Evolutionary conservation across 2,113 vertebrate species (phyloP), one percentile per base, ranked within the genome.

Genomic region (Ondatra zibethicus): DNA sequence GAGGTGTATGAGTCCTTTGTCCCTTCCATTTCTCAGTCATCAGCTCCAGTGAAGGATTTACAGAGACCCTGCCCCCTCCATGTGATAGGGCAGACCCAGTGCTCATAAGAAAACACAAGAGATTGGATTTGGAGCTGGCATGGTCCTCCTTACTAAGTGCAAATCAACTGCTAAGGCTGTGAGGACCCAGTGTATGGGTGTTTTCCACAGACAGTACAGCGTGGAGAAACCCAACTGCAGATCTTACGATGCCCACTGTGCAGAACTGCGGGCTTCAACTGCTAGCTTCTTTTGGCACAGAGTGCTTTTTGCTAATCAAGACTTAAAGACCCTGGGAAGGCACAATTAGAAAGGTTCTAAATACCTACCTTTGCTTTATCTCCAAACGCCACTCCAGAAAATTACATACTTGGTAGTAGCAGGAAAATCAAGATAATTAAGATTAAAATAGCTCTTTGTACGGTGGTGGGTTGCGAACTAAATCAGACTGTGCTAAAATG

Each of bases 391-490:
- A 81, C 36, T 31, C 29, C 23, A 77, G 68, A 88, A 88, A 90
- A 91, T 50, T 66, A 82, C 72, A 93, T 36, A 82, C 42, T 81
- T 61, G 42, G 13, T 70, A 68, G 66, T 45, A 29, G 58, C 39
- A 42, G 47, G 42, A 93, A 84, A 89, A 88, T 92, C 58, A 90
- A 76, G 73, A 77, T 77, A 90, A 90, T 76, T 90, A 90, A 90
- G 73, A 90, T 77, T 90, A 90, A 95, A 93, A 94, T 81, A 80
- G 55, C 88, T 90, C 65, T 70, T 90, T 58, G 45, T 33, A 66
- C 58, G 58, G 58, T 23, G 87, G 66, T 63, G 65, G 39, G 36
- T 61, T 73, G 78, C 77, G 72, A 89, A n/a, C 80, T 82, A 88
- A 75, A 95, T 78, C 47, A 91, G 66, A 76, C 31, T 55, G 84